Conservation (phyloP, 2,113 vertebrate species). For the Rhombomys opimus region DNA sequence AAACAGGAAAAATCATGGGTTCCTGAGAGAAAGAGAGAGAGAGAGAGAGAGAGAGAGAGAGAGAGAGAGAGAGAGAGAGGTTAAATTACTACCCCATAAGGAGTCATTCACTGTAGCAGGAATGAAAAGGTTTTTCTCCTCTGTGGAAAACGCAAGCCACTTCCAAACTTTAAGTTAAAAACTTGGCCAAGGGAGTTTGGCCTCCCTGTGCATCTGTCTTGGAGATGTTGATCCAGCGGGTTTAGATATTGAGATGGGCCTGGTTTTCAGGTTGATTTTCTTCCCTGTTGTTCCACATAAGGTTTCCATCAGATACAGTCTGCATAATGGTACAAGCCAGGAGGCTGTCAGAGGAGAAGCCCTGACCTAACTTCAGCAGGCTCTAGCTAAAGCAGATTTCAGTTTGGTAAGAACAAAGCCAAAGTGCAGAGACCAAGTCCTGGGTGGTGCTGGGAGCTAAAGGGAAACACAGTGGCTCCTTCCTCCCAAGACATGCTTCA, state of each 20-base stretch:
- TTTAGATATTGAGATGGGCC: constrained; percentile 79
- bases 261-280: constrained; percentile 67
- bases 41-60: constrained; percentile 71
- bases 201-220: constrained; percentile 68
- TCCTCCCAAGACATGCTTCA: not conserved
- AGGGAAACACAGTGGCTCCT: not conserved
- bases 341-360: constrained; percentile 47
- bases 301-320: constrained; percentile 80
- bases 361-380: not conserved
- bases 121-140: constrained; percentile 81
- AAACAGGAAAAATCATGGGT: constrained; percentile 72
- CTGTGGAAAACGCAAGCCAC: constrained; percentile 74
- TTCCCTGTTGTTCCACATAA: constrained; percentile 75
- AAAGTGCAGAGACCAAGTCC: not conserved
- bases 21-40: constrained; percentile 72
- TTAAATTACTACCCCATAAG: constrained; percentile 78
- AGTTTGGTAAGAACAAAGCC: not conserved
- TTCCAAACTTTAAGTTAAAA: constrained; percentile 83
- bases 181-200: constrained; percentile 71
- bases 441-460: not conserved
- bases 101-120: constrained; percentile 68
- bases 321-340: constrained; percentile 42
- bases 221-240: constrained; percentile 80
- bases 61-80: constrained; percentile 37
- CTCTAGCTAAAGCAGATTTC: not conserved